Evolutionary conservation across 2,797 vertebrate genomes (phyloP).

Genomic region (Oryzias dopingdopingensis): DNA sequence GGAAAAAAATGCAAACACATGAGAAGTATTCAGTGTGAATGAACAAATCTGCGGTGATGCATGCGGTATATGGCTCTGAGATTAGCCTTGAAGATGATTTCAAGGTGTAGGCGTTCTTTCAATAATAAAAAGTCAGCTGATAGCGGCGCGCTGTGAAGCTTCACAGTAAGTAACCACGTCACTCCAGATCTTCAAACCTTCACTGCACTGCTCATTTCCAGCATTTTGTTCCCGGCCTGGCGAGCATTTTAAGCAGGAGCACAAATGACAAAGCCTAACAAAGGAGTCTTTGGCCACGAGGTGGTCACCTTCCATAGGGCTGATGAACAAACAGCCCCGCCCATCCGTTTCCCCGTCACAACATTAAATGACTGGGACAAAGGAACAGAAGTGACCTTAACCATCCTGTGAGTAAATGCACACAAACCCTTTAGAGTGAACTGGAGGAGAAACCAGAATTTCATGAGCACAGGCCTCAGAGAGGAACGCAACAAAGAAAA

Average conservation of each 20-base stretch:
- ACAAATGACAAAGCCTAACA: conserved; percentile 22
- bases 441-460: conserved; percentile 22
- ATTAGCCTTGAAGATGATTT: conserved; percentile 1
- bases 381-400: conserved; percentile 64
- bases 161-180: conserved; percentile 2
- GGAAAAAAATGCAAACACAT: no score
- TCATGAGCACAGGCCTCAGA: conserved; percentile 44
- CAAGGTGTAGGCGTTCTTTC: neutral
- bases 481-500: conserved; percentile 19
- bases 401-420: conserved; percentile 22
- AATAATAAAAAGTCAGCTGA: conserved; percentile 8
- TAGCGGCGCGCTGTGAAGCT: conserved; percentile 1
- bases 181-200: conserved; percentile 3
- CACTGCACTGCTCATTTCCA: no score
- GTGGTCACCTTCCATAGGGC: conserved; percentile 52
- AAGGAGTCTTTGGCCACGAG: conserved; percentile 36
- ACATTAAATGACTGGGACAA: conserved; percentile 61
- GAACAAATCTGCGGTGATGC: neutral
- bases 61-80: neutral
- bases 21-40: neutral
- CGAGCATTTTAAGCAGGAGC: neutral
- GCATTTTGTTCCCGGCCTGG: no score
- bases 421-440: conserved; percentile 11
- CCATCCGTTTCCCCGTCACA: conserved; percentile 17
- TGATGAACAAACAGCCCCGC: conserved; percentile 47